These are phyloP conservation scores for Xanthia icteritia DNA, from an alignment of 2,888 invertebrate species.

Conservation along the genomic window DNA sequence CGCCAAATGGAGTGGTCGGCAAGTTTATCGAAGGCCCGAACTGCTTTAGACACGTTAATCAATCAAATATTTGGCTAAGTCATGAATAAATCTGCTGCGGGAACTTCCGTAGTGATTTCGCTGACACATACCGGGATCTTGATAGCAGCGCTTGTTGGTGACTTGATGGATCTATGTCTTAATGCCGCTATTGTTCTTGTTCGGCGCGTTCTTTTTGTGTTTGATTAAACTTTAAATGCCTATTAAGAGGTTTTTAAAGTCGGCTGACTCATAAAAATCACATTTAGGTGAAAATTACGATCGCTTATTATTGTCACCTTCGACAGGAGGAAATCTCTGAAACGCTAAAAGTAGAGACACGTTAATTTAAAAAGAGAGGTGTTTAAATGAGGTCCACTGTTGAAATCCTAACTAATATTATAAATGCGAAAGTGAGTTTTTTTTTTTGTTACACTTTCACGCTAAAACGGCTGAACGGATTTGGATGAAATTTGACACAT, in stretches of 20 bases:
- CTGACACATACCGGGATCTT: slow-evolving; percentile 66
- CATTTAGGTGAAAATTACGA: background rate
- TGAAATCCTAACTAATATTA: too few species aligned
- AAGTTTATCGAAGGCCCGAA: slow-evolving; percentile 84
- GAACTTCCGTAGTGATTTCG: slow-evolving; percentile 71
- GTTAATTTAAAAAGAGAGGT: too few species aligned
- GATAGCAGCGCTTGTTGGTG: slow-evolving; percentile 60
- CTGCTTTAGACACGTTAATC: slow-evolving; percentile 86
- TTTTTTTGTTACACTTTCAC: too few species aligned
- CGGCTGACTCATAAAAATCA: background rate
- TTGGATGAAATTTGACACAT: too few species aligned
- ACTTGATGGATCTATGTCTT: slow-evolving; percentile 60
- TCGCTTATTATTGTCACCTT: background rate
- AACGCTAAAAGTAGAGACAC: too few species aligned
- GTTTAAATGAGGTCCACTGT: too few species aligned
- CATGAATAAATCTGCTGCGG: slow-evolving; percentile 85
- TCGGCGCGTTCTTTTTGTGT: slow-evolving; percentile 10
- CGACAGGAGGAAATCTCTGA: background rate
- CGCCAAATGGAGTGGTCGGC: slow-evolving; percentile 86
- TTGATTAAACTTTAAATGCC: slow-evolving; percentile 13
- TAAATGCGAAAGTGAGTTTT: too few species aligned
- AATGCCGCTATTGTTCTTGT: slow-evolving; percentile 51
- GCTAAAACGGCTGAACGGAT: too few species aligned
- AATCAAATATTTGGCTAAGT: slow-evolving; percentile 89
- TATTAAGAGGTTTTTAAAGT: background rate